Evolutionary conservation across 2,888 invertebrate genomes (phyloP).

Genomic region (Osedax frankpressi): DNA sequence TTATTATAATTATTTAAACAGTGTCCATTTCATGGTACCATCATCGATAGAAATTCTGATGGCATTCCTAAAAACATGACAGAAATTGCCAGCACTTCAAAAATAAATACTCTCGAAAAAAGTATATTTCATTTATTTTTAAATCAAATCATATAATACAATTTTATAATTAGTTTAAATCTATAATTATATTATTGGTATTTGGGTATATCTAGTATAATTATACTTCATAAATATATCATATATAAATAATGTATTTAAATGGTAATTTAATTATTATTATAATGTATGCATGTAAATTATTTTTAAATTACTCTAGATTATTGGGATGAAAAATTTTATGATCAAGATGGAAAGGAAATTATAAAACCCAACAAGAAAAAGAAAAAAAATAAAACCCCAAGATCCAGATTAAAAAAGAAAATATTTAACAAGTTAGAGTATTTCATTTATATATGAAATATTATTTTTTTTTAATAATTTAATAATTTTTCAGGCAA

Average conservation of each 20-base stretch:
- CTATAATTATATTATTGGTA: not conserved
- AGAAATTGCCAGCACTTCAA: not conserved
- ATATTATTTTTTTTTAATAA: too few relatives aligned
- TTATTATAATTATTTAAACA: not conserved
- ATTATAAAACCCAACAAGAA: not conserved
- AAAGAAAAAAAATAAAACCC: not conserved
- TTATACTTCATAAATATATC: not conserved
- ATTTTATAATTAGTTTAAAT: not conserved
- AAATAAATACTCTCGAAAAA: not conserved
- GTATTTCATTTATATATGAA: too few relatives aligned
- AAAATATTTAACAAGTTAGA: not conserved
- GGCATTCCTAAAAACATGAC: not conserved
- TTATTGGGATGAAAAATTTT: not conserved
- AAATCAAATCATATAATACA: not conserved
- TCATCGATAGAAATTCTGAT: not conserved
- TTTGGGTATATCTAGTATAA: not conserved
- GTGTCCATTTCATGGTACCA: not conserved
- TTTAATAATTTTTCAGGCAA: not conserved
- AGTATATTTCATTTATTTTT: not conserved
- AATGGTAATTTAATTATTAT: not conserved
- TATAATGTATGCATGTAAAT: not conserved
- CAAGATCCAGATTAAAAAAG: not conserved
- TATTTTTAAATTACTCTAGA: too few relatives aligned
- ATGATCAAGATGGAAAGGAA: not conserved
- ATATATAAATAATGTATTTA: not conserved